These are phyloP conservation scores for Pristis pectinata DNA, from an alignment of 2,797 vertebrate species.

Conservation along the genomic window DNA sequence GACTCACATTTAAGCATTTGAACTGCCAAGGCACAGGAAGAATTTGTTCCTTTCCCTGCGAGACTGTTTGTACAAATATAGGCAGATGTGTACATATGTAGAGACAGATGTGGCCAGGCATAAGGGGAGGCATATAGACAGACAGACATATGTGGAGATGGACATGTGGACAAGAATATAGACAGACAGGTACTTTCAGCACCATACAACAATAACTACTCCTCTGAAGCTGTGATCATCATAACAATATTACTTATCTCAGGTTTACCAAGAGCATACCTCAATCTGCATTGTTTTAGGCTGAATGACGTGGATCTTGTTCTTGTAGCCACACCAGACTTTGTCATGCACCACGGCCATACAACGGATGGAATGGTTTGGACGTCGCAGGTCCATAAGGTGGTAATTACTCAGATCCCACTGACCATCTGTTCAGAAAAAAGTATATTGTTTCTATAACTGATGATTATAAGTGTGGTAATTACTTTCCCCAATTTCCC, in stretches of 20 bases:
- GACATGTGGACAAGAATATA: no score
- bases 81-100: no score
- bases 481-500: background rate
- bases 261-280: slow-evolving; percentile 48
- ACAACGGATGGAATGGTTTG: slow-evolving; percentile 94
- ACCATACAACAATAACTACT: background rate
- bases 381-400: slow-evolving; percentile 90
- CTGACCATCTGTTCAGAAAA: slow-evolving; percentile 68
- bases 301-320: slow-evolving; percentile 96
- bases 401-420: slow-evolving; percentile 98
- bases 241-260: background rate
- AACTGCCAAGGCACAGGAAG: no score
- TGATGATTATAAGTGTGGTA: background rate
- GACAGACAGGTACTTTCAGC: no score
- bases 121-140: no score
- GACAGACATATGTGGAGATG: no score
- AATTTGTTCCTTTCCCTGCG: background rate
- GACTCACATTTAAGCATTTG: no score
- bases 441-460: background rate
- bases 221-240: no score
- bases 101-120: no score
- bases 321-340: slow-evolving; percentile 97
- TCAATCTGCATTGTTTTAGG: slow-evolving; percentile 98
- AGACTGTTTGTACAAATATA: background rate
- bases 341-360: slow-evolving; percentile 94